These are phyloP conservation scores for Glaucidium brasilianum DNA, from an alignment of 2,113 vertebrate genomes.

Conservation along the genomic window DNA sequence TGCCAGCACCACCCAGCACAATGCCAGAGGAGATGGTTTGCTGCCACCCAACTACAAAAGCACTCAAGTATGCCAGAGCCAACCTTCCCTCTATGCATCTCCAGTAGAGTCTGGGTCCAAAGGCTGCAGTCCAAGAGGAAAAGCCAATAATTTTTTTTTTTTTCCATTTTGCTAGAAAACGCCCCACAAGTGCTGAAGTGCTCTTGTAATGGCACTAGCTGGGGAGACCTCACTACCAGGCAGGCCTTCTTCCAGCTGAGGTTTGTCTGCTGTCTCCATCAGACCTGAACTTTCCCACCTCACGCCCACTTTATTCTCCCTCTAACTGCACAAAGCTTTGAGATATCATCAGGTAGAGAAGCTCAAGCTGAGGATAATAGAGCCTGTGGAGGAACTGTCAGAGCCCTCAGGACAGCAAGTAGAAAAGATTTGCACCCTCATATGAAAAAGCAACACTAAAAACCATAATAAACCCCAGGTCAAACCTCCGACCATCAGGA, in stretches of 20 bases:
- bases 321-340: neutral
- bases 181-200: accelerated
- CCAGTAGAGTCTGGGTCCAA: neutral
- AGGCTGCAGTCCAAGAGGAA: neutral
- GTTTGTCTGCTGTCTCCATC: neutral
- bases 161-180: neutral
- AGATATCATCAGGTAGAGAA: neutral
- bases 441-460: neutral
- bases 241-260: neutral
- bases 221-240: neutral
- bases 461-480: neutral
- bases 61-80: neutral
- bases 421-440: neutral
- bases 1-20: neutral
- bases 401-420: neutral
- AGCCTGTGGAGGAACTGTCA: neutral
- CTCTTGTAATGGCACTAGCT: neutral
- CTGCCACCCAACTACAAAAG: neutral
- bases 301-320: neutral
- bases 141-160: neutral
- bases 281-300: neutral
- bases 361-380: neutral
- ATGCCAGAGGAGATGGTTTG: neutral
- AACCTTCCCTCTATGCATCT: neutral
- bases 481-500: neutral